Evolutionary conservation across 2,797 vertebrate species (phyloP).

Genomic region (Gambelia wislizenii): DNA sequence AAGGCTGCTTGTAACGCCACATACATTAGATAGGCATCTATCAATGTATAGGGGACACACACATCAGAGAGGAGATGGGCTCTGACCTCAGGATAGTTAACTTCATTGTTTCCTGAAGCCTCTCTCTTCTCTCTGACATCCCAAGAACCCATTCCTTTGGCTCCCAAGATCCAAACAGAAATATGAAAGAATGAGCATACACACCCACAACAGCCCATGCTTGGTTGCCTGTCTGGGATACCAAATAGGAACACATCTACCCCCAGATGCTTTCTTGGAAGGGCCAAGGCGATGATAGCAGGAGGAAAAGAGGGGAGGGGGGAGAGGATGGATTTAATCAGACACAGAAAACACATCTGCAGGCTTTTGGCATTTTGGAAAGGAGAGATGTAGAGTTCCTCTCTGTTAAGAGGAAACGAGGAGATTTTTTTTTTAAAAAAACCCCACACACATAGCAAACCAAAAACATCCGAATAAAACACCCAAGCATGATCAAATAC

Average conservation of each 20-base stretch:
- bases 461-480: not conserved
- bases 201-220: not conserved
- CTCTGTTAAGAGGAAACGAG: not conserved
- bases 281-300: slow-evolving; percentile 2
- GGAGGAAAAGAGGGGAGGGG: not conserved
- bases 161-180: slow-evolving; percentile 31
- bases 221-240: not conserved
- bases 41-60: slow-evolving; percentile 56
- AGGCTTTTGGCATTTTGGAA: not conserved
- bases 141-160: slow-evolving; percentile 39
- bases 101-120: slow-evolving; percentile 56
- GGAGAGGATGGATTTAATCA: slow-evolving; percentile 25
- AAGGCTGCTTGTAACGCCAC: slow-evolving; percentile 29
- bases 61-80: slow-evolving; percentile 44
- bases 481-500: not conserved
- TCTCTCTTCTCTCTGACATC: slow-evolving; percentile 26
- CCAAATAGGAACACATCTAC: not conserved
- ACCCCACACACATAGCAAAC: no score
- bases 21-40: slow-evolving; percentile 57
- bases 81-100: slow-evolving; percentile 52
- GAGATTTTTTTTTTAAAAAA: no score
- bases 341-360: not conserved
- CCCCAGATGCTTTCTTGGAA: not conserved
- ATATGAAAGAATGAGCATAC: slow-evolving; percentile 26
- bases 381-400: not conserved